phyloP scores from a whole-genome alignment of 2,113 vertebrate species.

The Fulmarus glacialis region DNA sequence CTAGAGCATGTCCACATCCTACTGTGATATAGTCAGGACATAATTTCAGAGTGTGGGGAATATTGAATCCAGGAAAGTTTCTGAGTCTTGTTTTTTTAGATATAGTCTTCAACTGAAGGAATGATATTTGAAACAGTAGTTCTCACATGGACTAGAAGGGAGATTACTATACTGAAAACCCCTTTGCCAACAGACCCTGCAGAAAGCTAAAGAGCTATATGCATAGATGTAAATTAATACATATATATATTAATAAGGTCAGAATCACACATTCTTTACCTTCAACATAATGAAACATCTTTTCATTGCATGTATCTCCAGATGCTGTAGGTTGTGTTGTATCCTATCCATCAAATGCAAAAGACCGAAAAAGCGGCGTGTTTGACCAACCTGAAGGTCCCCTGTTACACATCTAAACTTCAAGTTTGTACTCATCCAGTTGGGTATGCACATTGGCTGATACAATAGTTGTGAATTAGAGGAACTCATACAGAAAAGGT shows the following conservation, averaged over 20 bases:
- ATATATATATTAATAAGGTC: neutral
- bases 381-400: neutral
- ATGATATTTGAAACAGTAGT: neutral
- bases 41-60: neutral
- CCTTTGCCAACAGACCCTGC: neutral
- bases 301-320: neutral
- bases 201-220: neutral
- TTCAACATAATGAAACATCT: neutral
- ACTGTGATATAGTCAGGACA: neutral
- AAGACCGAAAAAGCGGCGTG: neutral
- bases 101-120: neutral
- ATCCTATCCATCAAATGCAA: neutral
- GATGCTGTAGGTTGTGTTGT: neutral
- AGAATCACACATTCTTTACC: neutral
- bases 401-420: neutral
- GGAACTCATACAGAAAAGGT: neutral
- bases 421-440: neutral
- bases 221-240: neutral
- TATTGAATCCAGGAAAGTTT: neutral
- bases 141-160: neutral
- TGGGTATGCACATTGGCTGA: neutral
- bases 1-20: neutral
- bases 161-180: neutral
- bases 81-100: neutral
- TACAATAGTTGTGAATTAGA: neutral